These are phyloP conservation scores for Rana temporaria DNA, from an alignment of 2,113 vertebrate species.

Conservation along the genomic window DNA sequence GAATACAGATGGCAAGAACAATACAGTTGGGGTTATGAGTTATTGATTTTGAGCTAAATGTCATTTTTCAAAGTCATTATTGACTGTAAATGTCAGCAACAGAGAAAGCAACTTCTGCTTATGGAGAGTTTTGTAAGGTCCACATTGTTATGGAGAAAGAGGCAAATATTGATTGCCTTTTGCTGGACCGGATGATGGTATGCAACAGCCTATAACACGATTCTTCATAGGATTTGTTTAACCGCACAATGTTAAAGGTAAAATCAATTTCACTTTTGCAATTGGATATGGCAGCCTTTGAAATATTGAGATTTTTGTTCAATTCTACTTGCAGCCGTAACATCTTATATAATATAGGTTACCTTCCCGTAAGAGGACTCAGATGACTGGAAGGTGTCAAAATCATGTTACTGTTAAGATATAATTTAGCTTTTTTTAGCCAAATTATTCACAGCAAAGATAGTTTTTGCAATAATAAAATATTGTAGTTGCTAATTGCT, in stretches of 20 bases:
- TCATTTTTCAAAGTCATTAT: constrained; percentile 58
- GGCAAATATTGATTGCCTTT: constrained; percentile 50
- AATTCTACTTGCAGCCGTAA: constrained; percentile 34
- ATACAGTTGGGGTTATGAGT: constrained; percentile 52
- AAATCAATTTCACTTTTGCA: constrained; percentile 38
- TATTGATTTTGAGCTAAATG: constrained; percentile 56
- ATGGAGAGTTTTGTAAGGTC: constrained; percentile 35
- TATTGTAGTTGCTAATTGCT: too few relatives aligned
- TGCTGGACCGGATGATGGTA: constrained; percentile 41
- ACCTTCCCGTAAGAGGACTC: background rate
- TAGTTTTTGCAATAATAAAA: too few relatives aligned
- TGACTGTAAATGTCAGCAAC: constrained; percentile 55
- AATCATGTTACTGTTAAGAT: background rate
- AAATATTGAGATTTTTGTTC: constrained; percentile 33
- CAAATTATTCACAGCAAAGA: too few relatives aligned
- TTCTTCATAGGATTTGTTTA: constrained; percentile 52
- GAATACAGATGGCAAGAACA: constrained; percentile 42
- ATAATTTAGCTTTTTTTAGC: background rate
- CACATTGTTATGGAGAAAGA: constrained; percentile 45
- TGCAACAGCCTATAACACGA: constrained; percentile 42
- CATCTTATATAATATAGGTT: constrained; percentile 6
- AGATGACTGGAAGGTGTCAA: background rate
- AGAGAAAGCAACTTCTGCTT: constrained; percentile 30
- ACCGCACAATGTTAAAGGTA: constrained; percentile 48
- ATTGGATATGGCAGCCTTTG: constrained; percentile 46